Evolutionary conservation across 2,888 invertebrate genomes (phyloP).

Genomic region (Drosophila vallismaia): DNA sequence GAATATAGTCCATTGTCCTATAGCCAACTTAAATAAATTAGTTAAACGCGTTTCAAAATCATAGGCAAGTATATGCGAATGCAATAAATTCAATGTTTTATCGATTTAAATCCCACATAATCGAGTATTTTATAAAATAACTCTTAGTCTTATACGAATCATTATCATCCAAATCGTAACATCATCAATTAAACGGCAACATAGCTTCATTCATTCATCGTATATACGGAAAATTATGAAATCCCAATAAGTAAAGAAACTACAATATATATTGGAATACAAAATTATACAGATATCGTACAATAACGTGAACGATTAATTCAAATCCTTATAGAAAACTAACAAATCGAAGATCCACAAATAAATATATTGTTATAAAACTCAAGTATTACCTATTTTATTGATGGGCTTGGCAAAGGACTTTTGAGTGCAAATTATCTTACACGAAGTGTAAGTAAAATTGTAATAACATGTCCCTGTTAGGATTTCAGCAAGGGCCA

Average conservation of each 20-base stretch:
- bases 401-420: not conserved
- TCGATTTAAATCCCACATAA: constrained; percentile 50
- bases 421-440: not conserved
- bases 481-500: not conserved
- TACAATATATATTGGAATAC: constrained; percentile 59
- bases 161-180: constrained; percentile 17
- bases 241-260: constrained; percentile 27
- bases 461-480: not conserved
- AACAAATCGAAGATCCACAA: constrained; percentile 44
- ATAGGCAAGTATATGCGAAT: constrained; percentile 59
- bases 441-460: not conserved
- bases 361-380: constrained; percentile 76
- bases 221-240: constrained; percentile 33
- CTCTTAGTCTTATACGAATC: constrained; percentile 38
- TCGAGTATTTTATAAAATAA: constrained; percentile 35
- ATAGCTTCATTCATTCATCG: constrained; percentile 52
- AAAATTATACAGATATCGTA: constrained; percentile 49
- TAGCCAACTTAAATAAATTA: constrained; percentile 72
- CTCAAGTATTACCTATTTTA: constrained; percentile 13
- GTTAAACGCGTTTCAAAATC: constrained; percentile 74
- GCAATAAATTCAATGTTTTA: constrained; percentile 46
- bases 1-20: constrained; percentile 66
- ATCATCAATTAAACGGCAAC: constrained; percentile 22
- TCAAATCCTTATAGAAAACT: constrained; percentile 40
- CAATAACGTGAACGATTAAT: constrained; percentile 29